Percentiles rank a stretch among this genome's conserved stretches.
Conservation (phyloP, 2,888 invertebrate species). For the Nezara viridula region DNA sequence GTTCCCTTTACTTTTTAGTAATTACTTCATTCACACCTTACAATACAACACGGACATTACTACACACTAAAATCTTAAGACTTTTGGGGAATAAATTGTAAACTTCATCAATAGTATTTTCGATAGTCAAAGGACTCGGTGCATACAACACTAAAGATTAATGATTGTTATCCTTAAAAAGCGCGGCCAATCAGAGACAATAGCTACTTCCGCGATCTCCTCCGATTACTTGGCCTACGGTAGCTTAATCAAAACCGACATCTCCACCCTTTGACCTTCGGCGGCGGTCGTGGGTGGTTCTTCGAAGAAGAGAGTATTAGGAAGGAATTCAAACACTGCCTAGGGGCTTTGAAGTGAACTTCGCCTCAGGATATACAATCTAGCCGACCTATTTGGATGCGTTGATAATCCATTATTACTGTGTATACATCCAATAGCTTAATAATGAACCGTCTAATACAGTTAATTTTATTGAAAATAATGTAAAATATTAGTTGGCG, state of each 20-base stretch:
- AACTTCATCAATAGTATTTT: too few species aligned
- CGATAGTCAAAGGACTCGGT: too few species aligned
- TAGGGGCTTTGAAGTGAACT: neutral
- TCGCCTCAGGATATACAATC: neutral
- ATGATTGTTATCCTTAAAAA: too few species aligned
- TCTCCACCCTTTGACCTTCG: neutral
- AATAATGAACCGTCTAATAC: neutral
- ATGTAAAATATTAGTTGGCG: neutral
- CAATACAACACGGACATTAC: too few species aligned
- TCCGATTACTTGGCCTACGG: neutral
- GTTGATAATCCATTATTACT: neutral
- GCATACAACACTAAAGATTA: too few species aligned
- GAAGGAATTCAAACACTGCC: neutral
- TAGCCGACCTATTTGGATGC: neutral
- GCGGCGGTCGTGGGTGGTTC: neutral
- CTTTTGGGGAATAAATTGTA: too few species aligned
- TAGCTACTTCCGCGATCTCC: neutral
- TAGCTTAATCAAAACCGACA: neutral
- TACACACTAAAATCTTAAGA: too few species aligned
- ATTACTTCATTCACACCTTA: too few species aligned
- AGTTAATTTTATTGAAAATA: neutral
- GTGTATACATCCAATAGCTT: neutral
- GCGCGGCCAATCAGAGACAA: too few species aligned
- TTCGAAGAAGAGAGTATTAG: neutral
- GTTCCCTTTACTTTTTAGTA: too few species aligned